A percentile compares a stretch with the other conserved stretches of the same genome.
Evolutionary conservation across 2,888 invertebrate genomes (phyloP).

Genomic region (Lumbricus terrestris): DNA sequence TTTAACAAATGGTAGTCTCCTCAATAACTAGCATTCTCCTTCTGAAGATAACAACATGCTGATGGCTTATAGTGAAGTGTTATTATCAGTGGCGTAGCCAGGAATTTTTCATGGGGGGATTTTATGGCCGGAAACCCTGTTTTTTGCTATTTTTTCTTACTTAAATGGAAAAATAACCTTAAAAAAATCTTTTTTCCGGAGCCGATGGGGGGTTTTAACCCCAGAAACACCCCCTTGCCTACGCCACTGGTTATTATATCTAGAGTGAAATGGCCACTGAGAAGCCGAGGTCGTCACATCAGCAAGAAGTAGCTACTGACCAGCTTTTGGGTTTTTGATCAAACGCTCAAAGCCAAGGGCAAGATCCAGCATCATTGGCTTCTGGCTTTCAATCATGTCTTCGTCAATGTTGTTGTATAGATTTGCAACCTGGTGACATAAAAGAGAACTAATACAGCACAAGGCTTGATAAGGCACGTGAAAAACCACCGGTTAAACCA

Average conservation of each 20-base stretch:
- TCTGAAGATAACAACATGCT: neutral
- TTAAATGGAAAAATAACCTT: too few species aligned
- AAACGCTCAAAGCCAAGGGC: conserved; percentile 85
- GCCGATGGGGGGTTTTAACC: too few species aligned
- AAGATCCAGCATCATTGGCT: conserved; percentile 91
- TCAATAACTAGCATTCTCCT: neutral
- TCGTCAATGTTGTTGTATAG: conserved; percentile 94
- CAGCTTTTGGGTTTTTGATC: conserved; percentile 65
- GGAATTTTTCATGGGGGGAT: too few species aligned
- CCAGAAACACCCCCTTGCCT: too few species aligned
- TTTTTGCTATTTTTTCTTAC: too few species aligned
- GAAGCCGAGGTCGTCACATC: neutral
- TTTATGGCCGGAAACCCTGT: too few species aligned
- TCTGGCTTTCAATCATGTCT: conserved; percentile 90
- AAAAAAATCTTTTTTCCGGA: too few species aligned
- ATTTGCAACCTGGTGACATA: conserved; percentile 60
- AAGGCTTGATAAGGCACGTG: neutral
- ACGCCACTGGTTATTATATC: too few species aligned
- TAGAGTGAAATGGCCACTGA: neutral
- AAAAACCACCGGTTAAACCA: neutral
- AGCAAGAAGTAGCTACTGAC: conserved; percentile 38
- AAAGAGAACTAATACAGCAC: neutral
- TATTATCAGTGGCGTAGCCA: too few species aligned
- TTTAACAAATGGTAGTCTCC: neutral
- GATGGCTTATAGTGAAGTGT: neutral